Conservation (phyloP, 2,888 invertebrate genomes). For the Teleogryllus oceanicus region DNA sequence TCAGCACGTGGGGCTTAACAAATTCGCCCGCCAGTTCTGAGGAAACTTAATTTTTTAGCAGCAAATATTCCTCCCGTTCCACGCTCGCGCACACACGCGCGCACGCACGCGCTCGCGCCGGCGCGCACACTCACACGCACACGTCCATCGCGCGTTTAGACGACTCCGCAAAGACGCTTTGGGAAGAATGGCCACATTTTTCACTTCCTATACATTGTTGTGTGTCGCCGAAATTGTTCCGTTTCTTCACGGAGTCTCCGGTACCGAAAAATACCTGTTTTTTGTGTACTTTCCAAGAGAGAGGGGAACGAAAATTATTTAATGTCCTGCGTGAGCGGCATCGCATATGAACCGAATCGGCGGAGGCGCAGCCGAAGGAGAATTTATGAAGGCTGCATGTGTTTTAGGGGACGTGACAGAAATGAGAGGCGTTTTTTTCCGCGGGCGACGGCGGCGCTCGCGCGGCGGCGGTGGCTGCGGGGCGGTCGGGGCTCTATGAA, state of each 20-base stretch:
- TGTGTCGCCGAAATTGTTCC: constrained; percentile 7
- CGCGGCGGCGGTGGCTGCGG: background rate
- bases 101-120: too few relatives aligned
- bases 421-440: background rate
- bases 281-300: background rate
- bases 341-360: background rate
- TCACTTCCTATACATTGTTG: constrained; percentile 3
- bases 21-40: background rate
- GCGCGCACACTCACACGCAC: too few relatives aligned
- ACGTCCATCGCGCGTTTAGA: background rate
- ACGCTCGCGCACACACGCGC: background rate
- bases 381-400: constrained; percentile 18
- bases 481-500: background rate
- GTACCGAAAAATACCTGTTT: constrained; percentile 6
- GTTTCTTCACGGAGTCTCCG: background rate
- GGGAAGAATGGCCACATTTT: constrained; percentile 18
- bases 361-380: background rate
- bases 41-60: background rate
- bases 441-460: background rate
- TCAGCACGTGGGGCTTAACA: background rate
- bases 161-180: background rate
- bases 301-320: background rate
- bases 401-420: constrained; percentile 8
- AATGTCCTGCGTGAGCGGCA: background rate
- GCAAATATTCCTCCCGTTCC: background rate